phyloP scores from a whole-genome alignment of 2,113 vertebrate species.

The Hemichromis elongatus region DNA sequence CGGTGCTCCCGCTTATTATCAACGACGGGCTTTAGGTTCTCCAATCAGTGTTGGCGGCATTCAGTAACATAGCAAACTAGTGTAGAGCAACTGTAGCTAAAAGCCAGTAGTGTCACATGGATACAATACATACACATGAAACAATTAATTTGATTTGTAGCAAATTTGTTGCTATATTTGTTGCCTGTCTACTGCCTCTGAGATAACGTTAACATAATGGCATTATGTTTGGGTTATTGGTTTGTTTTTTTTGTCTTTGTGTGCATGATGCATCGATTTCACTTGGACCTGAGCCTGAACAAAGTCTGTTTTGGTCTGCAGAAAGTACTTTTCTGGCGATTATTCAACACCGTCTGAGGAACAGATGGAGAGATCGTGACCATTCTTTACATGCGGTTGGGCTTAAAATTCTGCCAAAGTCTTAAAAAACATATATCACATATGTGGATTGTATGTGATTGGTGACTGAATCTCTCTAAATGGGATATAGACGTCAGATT shows the following conservation, averaged over 20 bases:
- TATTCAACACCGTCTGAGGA: not conserved
- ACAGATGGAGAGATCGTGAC: not conserved
- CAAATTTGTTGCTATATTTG: not conserved
- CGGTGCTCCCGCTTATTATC: not conserved
- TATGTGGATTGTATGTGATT: not conserved
- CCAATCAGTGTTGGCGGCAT: not conserved
- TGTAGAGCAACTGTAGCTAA: not conserved
- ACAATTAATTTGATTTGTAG: not conserved
- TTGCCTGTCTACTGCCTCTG: rapidly evolving
- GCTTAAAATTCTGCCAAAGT: not conserved
- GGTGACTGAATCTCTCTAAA: not conserved
- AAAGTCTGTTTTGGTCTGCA: not conserved
- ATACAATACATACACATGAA: not conserved
- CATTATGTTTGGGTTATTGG: not conserved
- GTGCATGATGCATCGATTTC: not conserved
- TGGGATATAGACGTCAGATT: rapidly evolving
- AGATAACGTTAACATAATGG: not conserved
- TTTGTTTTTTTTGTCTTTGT: not conserved
- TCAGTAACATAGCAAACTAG: not conserved
- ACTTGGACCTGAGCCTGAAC: not conserved
- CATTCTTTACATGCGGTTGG: not conserved
- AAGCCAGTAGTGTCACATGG: not conserved
- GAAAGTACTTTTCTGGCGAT: not conserved
- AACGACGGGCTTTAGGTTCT: not conserved
- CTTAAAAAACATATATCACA: not conserved